Evolutionary conservation across 1,140 invertebrate species (phyloP), one percentile per base, ranked within the genome.

Genomic region (Drosophila lini): DNA sequence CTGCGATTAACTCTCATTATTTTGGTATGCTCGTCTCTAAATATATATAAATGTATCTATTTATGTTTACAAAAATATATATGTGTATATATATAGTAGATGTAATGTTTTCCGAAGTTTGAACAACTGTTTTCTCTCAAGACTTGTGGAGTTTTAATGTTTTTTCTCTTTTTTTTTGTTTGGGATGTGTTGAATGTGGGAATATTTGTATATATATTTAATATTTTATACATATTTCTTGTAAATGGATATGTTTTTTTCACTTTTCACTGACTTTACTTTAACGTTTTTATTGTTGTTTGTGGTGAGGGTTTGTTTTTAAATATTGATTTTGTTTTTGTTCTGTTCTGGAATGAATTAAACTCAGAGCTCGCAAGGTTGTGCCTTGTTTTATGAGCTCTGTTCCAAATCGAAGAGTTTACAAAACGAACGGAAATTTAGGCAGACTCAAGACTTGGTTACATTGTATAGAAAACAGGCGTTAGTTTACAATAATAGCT

Each of bases 211-310:
- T 53, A 53, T 34, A 19, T 34, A 22, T 16, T 47, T 16, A 38
- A 63, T 48, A 63, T 42, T 53, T 11, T 67, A 64, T 65, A 65
- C 13, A 15, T 47, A 47, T 56, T 44, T 48, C 50, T 53, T 38
- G 50, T 69, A 70, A 58, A 71, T 71, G 68, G 68, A 71, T 71
- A 71, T 71, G 68, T 71, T 71, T 70, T 34, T 34, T 9, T 38
- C 63, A 28, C 41, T 31, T 56, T 56, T 32, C 45, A n/a, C 42
- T 28, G 38, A 25, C 15, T 58, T 57, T 41, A 50, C 42, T 36
- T 50, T 42, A 16, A 42, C 10, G 19, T 40, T 50, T 16, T 40
- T 16, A 22, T 22, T 53, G 50, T 53, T 38, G 9, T 16, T 0
- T 48, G 42, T 16, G 16, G 50, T 52, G 32, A 19, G 16, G 11